These are phyloP conservation scores for Ecdyonurus torrentis DNA, from an alignment of 2,888 invertebrate species.

Conservation along the genomic window DNA sequence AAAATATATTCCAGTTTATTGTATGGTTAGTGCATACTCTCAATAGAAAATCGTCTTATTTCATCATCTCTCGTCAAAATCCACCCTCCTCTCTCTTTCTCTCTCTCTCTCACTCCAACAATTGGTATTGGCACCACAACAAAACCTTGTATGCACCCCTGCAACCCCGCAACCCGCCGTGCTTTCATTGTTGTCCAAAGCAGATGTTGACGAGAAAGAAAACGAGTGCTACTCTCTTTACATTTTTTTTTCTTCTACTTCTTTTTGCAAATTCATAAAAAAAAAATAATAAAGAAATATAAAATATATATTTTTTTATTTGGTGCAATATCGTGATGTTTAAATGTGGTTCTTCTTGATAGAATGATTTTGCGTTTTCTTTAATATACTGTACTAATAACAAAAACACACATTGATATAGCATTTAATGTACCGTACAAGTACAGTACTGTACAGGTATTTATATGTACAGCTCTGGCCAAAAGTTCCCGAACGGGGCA, in stretches of 20 bases:
- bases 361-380: too few relatives aligned
- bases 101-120: background rate
- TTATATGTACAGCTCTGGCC: too few relatives aligned
- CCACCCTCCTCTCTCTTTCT: background rate
- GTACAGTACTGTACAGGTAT: too few relatives aligned
- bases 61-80: conserved; percentile 3
- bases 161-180: background rate
- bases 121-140: conserved; percentile 4
- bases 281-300: too few relatives aligned
- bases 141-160: background rate
- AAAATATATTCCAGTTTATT: conserved; percentile 1
- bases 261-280: too few relatives aligned
- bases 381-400: too few relatives aligned
- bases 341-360: too few relatives aligned
- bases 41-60: conserved; percentile 3
- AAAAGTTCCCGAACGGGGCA: too few relatives aligned
- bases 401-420: too few relatives aligned
- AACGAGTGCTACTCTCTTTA: background rate
- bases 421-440: too few relatives aligned
- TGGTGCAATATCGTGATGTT: too few relatives aligned
- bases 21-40: conserved; percentile 1
- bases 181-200: background rate
- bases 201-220: background rate
- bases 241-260: background rate
- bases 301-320: too few relatives aligned